phyloP scores from a whole-genome alignment of 2,797 vertebrate species.

The Cygnus olor region DNA sequence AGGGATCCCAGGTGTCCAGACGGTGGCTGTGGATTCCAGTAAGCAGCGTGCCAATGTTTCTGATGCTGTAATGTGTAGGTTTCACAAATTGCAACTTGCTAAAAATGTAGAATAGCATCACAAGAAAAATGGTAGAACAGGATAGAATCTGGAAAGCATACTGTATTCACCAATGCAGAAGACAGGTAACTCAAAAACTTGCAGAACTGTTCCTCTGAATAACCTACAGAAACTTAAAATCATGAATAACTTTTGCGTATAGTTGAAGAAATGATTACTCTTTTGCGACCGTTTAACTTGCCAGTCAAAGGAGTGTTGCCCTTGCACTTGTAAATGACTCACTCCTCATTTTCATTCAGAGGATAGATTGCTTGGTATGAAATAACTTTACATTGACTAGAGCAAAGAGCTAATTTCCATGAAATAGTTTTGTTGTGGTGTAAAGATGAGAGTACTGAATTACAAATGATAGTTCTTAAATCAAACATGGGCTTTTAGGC shows the following conservation, averaged over 20 bases:
- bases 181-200: background rate
- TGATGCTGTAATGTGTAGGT: background rate
- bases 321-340: background rate
- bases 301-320: background rate
- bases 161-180: fast-evolving
- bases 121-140: background rate
- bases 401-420: background rate
- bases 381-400: background rate
- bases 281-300: background rate
- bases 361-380: background rate
- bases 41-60: background rate
- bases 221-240: background rate
- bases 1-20: background rate
- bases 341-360: background rate
- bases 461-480: background rate
- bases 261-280: background rate
- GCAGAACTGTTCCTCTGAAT: background rate
- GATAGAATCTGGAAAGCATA: background rate
- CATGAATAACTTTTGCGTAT: background rate
- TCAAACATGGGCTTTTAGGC: background rate
- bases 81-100: background rate
- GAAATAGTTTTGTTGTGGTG: background rate
- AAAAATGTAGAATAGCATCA: background rate
- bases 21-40: fast-evolving
- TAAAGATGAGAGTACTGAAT: background rate